These are phyloP conservation scores for Phrynosoma blainvillii DNA, from an alignment of 2,113 vertebrate genomes.

Conservation along the genomic window DNA sequence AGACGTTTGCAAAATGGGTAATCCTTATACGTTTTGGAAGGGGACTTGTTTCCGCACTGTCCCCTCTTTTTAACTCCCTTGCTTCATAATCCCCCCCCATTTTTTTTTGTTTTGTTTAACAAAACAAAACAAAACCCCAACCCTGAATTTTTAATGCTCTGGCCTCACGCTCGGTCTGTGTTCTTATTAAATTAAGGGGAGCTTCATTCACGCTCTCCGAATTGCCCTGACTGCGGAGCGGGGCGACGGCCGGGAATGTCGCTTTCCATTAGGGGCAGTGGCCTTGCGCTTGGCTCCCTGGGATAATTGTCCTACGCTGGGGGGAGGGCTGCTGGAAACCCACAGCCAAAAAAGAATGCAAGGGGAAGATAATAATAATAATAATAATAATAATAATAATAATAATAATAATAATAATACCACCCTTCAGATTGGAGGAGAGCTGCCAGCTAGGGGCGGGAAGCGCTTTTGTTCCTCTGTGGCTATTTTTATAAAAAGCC, in stretches of 20 bases:
- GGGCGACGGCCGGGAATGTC: conserved; percentile 16
- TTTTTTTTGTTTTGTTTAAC: background rate
- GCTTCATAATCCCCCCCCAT: background rate
- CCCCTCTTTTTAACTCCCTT: background rate
- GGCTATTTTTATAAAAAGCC: conserved; percentile 2
- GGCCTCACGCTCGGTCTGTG: conserved; percentile 21
- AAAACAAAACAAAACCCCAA: background rate
- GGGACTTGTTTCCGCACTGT: background rate
- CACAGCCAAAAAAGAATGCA: no score
- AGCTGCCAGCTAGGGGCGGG: background rate
- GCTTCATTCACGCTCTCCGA: conserved; percentile 29
- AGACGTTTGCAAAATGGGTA: no score
- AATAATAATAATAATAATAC: no score
- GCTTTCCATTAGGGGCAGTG: conserved; percentile 27
- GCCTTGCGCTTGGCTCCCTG: background rate
- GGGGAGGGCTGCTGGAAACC: background rate
- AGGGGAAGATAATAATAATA: no score
- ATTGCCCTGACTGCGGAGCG: conserved; percentile 18
- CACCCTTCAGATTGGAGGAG: background rate
- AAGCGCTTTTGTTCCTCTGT: background rate
- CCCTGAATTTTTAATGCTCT: conserved; percentile 39
- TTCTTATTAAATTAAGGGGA: conserved; percentile 25
- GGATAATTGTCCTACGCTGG: background rate
- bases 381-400: no score
- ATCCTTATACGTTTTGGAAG: background rate